Evolutionary conservation across 2,888 invertebrate genomes (phyloP), one percentile per base, ranked within the genome.

Genomic region (Temnothorax unifasciatus): DNA sequence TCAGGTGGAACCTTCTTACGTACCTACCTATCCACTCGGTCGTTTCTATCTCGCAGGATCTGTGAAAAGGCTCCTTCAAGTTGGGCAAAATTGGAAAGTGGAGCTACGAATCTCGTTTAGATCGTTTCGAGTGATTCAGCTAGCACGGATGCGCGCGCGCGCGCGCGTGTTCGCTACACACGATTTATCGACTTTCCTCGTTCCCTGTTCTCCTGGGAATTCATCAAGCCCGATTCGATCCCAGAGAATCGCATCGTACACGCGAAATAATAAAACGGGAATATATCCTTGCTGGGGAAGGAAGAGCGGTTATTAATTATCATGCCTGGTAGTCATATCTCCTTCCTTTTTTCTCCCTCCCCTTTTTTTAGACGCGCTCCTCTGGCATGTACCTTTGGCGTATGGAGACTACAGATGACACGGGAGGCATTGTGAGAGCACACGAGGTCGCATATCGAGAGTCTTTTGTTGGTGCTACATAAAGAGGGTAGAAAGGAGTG

Each of bases 21-120:
- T 64, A 47, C 44, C n/a, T 79, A 25, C 34, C 63, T 61, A 34
- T 21, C 52, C 59, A 61, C 38, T 44, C 81, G 57, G 38, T 57
- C 29, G 63, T 73, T 64, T 82, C 81, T 83, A 74, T 66, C 73
- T 68, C 68, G 79, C 47, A 74, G 52, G 61, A 82, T 74, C 76
- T 82, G 44, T 59, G 82, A 82, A 85, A 77, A 76, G 77, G 54
- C 64, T 68, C 52, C 66, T 66, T 77, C 61, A 66, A 76, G 47
- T 61, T 38, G 54, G 52, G 64, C 64, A 66, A 76, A 74, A 85
- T 84, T 84, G 87, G 86, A 87, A 76, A 82, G 74, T 82, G 61
- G 61, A 73, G 82, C 69, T 76, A 54, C 68, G 84, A 84, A 87
- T 82, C 82, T 86, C 84, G 84, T 86, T 86, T 82, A 75, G 86